Conservation (phyloP, 2,113 vertebrate genomes). For the Myotis yumanensis region DNA sequence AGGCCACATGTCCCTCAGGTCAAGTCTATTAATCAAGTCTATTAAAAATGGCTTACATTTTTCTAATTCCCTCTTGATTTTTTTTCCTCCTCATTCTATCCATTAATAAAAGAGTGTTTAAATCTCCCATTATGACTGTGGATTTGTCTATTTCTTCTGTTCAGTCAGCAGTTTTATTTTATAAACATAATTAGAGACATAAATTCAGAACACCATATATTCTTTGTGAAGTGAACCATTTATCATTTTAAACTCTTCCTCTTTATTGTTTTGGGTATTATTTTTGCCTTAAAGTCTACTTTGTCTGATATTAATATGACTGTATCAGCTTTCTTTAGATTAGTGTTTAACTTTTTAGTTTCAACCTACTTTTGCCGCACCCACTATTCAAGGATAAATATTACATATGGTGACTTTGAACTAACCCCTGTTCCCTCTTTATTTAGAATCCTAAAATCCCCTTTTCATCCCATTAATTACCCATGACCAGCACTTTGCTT, state of each 20-base stretch:
- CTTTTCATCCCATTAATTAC: not conserved
- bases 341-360: not conserved
- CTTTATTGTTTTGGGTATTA: not conserved
- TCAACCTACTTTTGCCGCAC: not conserved
- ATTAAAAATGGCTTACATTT: not conserved
- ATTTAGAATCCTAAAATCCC: not conserved
- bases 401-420: not conserved
- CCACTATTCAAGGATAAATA: not conserved
- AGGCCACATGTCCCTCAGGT: not conserved
- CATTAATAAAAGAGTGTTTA: not conserved
- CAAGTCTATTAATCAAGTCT: not conserved
- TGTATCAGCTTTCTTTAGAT: not conserved
- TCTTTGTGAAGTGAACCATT: not conserved
- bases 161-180: not conserved
- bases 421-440: not conserved
- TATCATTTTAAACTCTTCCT: not conserved
- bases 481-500: not conserved
- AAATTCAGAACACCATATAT: not conserved
- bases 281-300: not conserved
- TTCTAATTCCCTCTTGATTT: not conserved
- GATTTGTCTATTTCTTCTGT: constrained; percentile 22
- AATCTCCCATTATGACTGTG: not conserved
- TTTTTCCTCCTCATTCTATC: not conserved
- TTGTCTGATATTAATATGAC: not conserved
- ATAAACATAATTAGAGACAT: not conserved